Evolutionary conservation across 1,140 invertebrate species (phyloP).

Genomic region (Platorchestia sp.): DNA sequence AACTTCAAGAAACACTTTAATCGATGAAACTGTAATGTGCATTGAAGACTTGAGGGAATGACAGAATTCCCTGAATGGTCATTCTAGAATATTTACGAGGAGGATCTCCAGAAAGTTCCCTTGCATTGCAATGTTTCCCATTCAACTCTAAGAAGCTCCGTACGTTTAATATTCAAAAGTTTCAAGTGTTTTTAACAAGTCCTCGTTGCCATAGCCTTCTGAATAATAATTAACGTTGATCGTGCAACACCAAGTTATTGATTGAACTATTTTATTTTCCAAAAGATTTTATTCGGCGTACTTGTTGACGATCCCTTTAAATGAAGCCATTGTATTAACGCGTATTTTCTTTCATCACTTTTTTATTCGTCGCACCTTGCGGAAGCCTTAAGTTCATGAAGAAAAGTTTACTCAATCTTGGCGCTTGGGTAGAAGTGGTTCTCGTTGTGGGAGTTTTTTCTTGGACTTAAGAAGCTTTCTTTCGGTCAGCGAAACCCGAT

Average conservation of each 20-base stretch:
- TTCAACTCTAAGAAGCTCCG: not conserved
- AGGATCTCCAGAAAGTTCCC: not conserved
- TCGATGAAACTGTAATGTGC: not conserved
- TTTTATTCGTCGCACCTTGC: not conserved
- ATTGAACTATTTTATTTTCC: not conserved
- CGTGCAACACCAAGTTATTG: not conserved
- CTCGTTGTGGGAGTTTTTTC: constrained; percentile 19
- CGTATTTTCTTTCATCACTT: not conserved
- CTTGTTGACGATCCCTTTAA: not conserved
- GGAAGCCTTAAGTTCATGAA: constrained; percentile 21
- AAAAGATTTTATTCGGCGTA: not conserved
- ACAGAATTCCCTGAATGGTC: not conserved
- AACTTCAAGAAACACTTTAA: too few species aligned
- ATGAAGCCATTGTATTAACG: not conserved
- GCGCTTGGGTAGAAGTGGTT: not conserved
- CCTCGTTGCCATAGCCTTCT: not conserved
- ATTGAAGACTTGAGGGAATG: not conserved
- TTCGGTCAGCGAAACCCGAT: constrained; percentile 44
- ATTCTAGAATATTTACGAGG: not conserved
- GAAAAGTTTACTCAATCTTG: constrained; percentile 21
- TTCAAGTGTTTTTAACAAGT: not conserved
- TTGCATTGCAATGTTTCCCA: not conserved
- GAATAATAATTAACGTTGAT: not conserved
- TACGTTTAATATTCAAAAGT: not conserved
- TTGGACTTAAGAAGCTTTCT: constrained; percentile 10